Percentiles rank a stretch among this genome's conserved stretches.
These are phyloP conservation scores for Bombus affinis DNA, from an alignment of 1,140 invertebrate genomes.

Conservation along the genomic window DNA sequence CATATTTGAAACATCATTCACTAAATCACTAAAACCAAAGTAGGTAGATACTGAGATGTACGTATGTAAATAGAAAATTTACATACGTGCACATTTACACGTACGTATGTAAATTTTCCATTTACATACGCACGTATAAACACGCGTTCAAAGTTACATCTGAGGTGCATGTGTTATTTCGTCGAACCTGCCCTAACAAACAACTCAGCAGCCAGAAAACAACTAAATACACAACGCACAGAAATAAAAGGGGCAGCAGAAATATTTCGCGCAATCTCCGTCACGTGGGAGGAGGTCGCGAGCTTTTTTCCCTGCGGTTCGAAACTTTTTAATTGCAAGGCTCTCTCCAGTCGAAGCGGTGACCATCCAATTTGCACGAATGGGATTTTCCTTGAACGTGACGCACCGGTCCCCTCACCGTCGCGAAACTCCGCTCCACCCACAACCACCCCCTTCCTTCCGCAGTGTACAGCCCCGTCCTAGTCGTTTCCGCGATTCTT, in stretches of 20 bases:
- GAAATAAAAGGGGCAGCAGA: not conserved
- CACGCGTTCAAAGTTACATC: too few species aligned
- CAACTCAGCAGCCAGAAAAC: not conserved
- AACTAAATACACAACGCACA: not conserved
- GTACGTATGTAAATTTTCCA: too few species aligned
- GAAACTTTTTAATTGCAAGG: slow-evolving; percentile 81
- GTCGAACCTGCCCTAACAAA: too few species aligned
- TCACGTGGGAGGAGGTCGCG: slow-evolving; percentile 34
- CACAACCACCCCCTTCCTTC: slow-evolving; percentile 13
- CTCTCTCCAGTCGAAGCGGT: slow-evolving; percentile 69
- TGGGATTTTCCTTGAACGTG: slow-evolving; percentile 77
- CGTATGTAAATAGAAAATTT: too few species aligned
- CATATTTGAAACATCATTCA: too few species aligned
- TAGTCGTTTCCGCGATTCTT: slow-evolving; percentile 60
- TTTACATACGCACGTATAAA: too few species aligned
- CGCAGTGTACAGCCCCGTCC: slow-evolving; percentile 30
- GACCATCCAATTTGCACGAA: slow-evolving; percentile 81
- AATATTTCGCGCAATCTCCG: not conserved
- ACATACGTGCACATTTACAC: too few species aligned
- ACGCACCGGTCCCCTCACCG: slow-evolving; percentile 43
- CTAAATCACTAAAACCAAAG: too few species aligned
- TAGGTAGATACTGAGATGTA: too few species aligned
- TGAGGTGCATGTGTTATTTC: not conserved
- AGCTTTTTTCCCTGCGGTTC: slow-evolving; percentile 61
- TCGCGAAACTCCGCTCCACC: not conserved